These are phyloP conservation scores for Solenopsis invicta DNA, from an alignment of 1,140 invertebrate genomes.

Conservation along the genomic window DNA sequence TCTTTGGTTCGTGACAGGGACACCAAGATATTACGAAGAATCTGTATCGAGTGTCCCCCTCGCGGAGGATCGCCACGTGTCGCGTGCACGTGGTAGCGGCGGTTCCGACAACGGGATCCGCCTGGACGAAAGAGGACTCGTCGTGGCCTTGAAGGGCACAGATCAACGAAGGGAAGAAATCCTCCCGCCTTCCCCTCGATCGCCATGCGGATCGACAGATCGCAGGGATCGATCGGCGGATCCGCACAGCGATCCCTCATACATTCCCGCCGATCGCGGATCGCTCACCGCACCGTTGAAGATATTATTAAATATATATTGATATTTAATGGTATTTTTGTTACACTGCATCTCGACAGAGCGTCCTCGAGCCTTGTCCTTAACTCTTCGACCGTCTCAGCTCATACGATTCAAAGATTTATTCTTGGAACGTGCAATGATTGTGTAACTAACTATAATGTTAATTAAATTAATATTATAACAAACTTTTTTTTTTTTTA, in stretches of 20 bases:
- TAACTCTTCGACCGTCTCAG: not conserved
- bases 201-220: slow-evolving; percentile 28
- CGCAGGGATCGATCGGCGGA: slow-evolving; percentile 37
- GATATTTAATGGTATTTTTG: slow-evolving; percentile 50
- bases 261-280: slow-evolving; percentile 30
- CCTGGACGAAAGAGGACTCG: slow-evolving; percentile 10
- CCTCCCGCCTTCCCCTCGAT: slow-evolving; percentile 15
- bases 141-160: slow-evolving; percentile 54
- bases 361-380: not conserved
- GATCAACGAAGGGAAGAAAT: slow-evolving; percentile 68
- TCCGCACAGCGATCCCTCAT: slow-evolving; percentile 8
- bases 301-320: slow-evolving; percentile 49
- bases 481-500: not conserved
- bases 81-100: not conserved
- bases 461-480: not conserved
- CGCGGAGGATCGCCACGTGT: slow-evolving; percentile 35
- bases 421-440: not conserved
- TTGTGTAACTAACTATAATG: not conserved
- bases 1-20: slow-evolving; percentile 70
- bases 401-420: not conserved
- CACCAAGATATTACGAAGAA: slow-evolving; percentile 15
- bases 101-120: not conserved
- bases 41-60: slow-evolving; percentile 47
- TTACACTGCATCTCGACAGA: slow-evolving; percentile 15
- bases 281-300: slow-evolving; percentile 28